Evolutionary conservation across 2,797 vertebrate species (phyloP), one percentile per base, ranked within the genome.

Genomic region (Poecile montanus): DNA sequence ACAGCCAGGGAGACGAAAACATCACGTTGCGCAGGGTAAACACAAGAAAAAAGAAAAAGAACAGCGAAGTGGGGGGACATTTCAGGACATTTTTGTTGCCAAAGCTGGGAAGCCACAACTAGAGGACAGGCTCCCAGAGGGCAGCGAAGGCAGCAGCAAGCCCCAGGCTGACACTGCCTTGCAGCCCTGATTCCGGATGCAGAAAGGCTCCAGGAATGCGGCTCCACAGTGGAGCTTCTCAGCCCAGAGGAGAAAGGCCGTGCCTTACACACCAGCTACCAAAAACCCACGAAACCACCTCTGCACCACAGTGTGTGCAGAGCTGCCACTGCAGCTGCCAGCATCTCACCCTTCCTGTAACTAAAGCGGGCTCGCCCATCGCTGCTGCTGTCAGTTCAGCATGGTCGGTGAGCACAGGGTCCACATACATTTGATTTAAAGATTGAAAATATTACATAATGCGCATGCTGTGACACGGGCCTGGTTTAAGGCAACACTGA

Each of bases 401-500:
- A 18, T 0, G 0, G 53, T 23, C 16, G 2, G 47, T 13, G 56
- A 85, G 36, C 0, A 0, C 53, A 22, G 76, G 51, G 58, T 47
- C 60, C 48, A 44, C 53, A 67, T 15, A 81, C 10, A 10, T 88
- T 81, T 36, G 57, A 91, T 57, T 92, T 91, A 51, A 84, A 76
- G 71, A 88, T 1, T 85, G 88, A 76, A 93, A 88, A 73, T 32
- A 57, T 96, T 96, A 94, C 7, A 34, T 94, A 96, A 96, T 23
- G 42, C 0, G 0, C 45, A 13, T 73, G 50, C n/a, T 71, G 53
- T 82, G 89, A 86, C 85, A 91, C 0, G 0, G 91, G 90, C 50
- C 80, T 94, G 93, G 45, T 95, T 96, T 91, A 85, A 87, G 94
- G 95, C 95, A 91, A 82, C 53, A 26, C 65, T 87, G 88, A 91